Evolutionary conservation across 2,888 invertebrate species (phyloP).

Genomic region (Coleophora flavipennella): DNA sequence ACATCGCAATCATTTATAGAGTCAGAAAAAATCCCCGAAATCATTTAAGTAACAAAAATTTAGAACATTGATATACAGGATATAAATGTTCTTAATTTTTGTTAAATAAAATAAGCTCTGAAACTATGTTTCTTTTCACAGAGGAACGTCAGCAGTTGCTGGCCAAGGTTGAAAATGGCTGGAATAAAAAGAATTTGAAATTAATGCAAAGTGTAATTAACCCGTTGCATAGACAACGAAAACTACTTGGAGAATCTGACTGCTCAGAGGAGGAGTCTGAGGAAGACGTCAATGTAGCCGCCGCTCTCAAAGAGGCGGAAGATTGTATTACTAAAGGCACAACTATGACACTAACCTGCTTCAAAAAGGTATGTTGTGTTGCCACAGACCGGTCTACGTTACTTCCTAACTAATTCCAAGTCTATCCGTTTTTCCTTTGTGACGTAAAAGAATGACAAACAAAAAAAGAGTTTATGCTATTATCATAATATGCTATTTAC

Average conservation of each 20-base stretch:
- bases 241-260: slow-evolving; percentile 30
- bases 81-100: no score
- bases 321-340: slow-evolving; percentile 79
- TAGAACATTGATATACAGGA: no score
- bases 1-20: no score
- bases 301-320: slow-evolving; percentile 69
- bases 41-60: no score
- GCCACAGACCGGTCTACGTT: no score
- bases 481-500: no score
- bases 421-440: no score
- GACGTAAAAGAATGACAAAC: no score
- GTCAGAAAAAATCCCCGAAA: no score
- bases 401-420: no score
- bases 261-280: slow-evolving; percentile 53
- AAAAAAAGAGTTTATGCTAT: no score
- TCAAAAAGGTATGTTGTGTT: slow-evolving; percentile 32
- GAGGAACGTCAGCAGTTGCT: slow-evolving; percentile 83
- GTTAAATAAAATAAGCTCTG: no score
- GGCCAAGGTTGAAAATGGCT: slow-evolving; percentile 80
- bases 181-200: slow-evolving; percentile 76
- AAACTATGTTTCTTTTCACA: slow-evolving; percentile 16
- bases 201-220: slow-evolving; percentile 37
- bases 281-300: slow-evolving; percentile 43
- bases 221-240: slow-evolving; percentile 36
- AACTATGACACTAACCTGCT: slow-evolving; percentile 29